A percentile compares a stretch with the other conserved stretches of the same genome.
phyloP scores from a whole-genome alignment of 2,888 invertebrate genomes.

The Eucera pruinosa region DNA sequence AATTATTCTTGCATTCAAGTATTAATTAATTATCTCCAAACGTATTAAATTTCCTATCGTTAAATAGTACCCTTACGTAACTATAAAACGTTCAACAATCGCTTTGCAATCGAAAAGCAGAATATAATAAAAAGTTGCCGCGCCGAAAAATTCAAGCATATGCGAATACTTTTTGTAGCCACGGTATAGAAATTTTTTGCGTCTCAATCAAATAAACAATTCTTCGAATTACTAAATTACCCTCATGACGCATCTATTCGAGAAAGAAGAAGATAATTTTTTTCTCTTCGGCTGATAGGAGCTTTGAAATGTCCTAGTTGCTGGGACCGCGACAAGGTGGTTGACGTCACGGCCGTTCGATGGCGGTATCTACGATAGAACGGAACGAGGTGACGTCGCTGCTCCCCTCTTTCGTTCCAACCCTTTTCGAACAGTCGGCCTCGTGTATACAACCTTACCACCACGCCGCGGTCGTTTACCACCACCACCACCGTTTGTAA shows the following conservation, averaged over 20 bases:
- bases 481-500: conserved; percentile 39
- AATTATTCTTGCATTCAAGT: too few relatives aligned
- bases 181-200: too few relatives aligned
- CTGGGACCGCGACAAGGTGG: background rate
- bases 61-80: too few relatives aligned
- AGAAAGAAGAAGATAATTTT: conserved; percentile 19
- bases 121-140: conserved; percentile 23
- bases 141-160: too few relatives aligned
- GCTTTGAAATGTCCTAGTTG: conserved; percentile 10
- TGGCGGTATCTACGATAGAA: conserved; percentile 40
- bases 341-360: conserved; percentile 44
- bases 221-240: background rate
- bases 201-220: conserved; percentile 21
- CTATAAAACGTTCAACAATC: too few relatives aligned
- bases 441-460: conserved; percentile 46
- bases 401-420: conserved; percentile 14
- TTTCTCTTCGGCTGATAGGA: background rate
- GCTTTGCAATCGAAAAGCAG: too few relatives aligned
- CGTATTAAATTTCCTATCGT: too few relatives aligned
- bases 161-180: too few relatives aligned
- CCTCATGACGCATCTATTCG: background rate
- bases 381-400: conserved; percentile 41
- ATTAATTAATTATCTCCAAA: too few relatives aligned
- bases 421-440: conserved; percentile 25
- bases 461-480: conserved; percentile 51